Evolutionary conservation across 2,797 vertebrate genomes (phyloP).

Genomic region (Peromyscus aztecus): DNA sequence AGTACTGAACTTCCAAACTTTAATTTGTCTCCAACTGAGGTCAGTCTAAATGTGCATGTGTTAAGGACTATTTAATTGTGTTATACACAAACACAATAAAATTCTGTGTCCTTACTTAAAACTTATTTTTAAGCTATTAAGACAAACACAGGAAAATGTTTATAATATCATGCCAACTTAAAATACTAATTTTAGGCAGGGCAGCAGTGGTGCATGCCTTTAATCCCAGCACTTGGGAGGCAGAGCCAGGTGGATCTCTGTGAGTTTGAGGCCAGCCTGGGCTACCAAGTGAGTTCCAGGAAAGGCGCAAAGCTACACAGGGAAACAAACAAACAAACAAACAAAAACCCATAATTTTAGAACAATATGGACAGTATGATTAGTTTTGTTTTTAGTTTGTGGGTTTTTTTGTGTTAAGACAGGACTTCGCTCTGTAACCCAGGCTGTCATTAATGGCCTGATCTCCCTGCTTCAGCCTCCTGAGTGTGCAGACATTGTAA

Average conservation of each 20-base stretch:
- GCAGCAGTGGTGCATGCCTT: too few species aligned
- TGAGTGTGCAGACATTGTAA: too few species aligned
- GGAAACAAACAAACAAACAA: too few species aligned
- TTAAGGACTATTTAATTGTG: slow-evolving; percentile 3
- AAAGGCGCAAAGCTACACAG: too few species aligned
- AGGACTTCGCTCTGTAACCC: background rate
- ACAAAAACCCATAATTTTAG: background rate
- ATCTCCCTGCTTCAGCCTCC: background rate
- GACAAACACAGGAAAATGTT: background rate
- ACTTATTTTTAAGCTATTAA: slow-evolving; percentile 25
- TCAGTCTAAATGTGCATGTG: background rate
- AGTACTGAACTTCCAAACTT: background rate
- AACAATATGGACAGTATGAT: background rate
- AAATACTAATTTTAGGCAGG: background rate
- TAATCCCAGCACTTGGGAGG: too few species aligned
- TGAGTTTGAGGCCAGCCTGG: too few species aligned
- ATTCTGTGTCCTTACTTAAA: background rate
- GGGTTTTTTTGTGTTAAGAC: background rate
- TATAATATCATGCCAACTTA: background rate
- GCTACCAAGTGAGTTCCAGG: too few species aligned
- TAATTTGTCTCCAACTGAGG: background rate
- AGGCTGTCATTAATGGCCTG: too few species aligned
- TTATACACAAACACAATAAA: background rate
- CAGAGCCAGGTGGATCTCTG: too few species aligned
- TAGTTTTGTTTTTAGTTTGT: background rate